Percentiles rank a stretch among this genome's conserved stretches.
Conservation (phyloP, 1,140 invertebrate species). For the Aphis craccivora region DNA sequence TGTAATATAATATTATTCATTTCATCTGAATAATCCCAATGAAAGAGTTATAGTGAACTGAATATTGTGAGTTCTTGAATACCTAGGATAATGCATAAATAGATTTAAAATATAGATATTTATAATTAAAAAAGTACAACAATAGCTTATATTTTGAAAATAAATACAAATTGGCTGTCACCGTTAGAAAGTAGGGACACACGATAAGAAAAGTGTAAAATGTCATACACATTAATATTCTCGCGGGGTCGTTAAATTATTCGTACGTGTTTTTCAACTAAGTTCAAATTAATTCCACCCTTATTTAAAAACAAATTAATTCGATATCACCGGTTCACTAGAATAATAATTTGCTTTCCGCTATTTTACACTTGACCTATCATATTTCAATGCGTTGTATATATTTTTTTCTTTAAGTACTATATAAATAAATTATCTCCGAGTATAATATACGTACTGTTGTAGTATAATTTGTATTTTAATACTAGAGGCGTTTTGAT, state of each 20-base stretch:
- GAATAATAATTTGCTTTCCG: background rate
- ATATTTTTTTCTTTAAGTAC: background rate
- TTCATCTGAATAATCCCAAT: background rate
- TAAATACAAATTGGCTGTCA: conserved; percentile 20
- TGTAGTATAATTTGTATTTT: background rate
- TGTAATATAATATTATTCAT: background rate
- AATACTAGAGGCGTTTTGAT: background rate
- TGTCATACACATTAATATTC: conserved; percentile 1
- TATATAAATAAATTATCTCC: background rate
- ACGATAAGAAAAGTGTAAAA: conserved; percentile 29
- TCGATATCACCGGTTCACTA: background rate
- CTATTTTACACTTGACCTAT: background rate
- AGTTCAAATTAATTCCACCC: conserved; percentile 20
- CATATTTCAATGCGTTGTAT: background rate
- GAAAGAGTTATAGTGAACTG: background rate
- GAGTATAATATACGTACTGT: background rate
- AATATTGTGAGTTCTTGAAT: background rate
- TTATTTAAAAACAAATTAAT: conserved; percentile 25
- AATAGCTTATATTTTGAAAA: background rate
- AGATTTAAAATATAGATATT: background rate
- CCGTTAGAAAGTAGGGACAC: background rate
- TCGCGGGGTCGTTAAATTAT: conserved; percentile 27
- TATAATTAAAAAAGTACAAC: background rate
- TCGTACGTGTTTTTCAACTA: conserved; percentile 7
- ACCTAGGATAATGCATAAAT: background rate